phyloP scores from a whole-genome alignment of 1,140 invertebrate species.

The Pachyrhynchus sulphureomaculatus region DNA sequence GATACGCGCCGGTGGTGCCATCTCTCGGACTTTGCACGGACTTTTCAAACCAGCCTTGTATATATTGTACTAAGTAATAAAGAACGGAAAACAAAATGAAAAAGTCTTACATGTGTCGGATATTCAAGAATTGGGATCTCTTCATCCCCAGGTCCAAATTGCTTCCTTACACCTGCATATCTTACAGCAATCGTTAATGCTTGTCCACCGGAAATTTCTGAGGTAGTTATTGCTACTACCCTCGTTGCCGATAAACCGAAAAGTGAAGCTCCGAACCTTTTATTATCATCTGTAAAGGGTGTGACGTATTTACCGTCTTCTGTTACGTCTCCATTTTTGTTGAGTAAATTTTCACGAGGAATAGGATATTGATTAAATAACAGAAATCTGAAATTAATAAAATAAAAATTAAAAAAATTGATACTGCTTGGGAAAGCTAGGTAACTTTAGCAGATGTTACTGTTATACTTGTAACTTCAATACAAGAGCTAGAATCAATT shows the following conservation, averaged over 20 bases:
- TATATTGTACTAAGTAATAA: too few species aligned
- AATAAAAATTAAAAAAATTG: too few species aligned
- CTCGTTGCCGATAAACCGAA: conserved; percentile 84
- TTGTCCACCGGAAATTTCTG: conserved; percentile 67
- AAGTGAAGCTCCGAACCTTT: conserved; percentile 76
- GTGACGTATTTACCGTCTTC: conserved; percentile 79
- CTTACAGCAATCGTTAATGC: conserved; percentile 83
- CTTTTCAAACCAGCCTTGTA: too few species aligned
- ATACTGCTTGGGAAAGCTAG: too few species aligned
- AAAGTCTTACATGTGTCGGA: conserved; percentile 70
- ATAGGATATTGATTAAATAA: conserved; percentile 85
- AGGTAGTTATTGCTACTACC: conserved; percentile 71
- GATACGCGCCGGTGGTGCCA: too few species aligned
- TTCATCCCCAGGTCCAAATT: conserved; percentile 76
- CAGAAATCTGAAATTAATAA: conserved; percentile 73
- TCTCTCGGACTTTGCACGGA: too few species aligned
- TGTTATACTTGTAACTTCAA: too few species aligned
- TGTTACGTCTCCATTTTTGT: conserved; percentile 84
- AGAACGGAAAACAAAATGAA: too few species aligned
- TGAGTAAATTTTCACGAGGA: conserved; percentile 79
- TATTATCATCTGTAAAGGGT: conserved; percentile 71
- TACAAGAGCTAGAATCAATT: too few species aligned
- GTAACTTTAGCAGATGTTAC: too few species aligned
- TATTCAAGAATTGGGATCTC: conserved; percentile 90
- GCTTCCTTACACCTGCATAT: conserved; percentile 85